Conservation (phyloP, 2,888 invertebrate genomes). For the Ormyrus rosae region DNA sequence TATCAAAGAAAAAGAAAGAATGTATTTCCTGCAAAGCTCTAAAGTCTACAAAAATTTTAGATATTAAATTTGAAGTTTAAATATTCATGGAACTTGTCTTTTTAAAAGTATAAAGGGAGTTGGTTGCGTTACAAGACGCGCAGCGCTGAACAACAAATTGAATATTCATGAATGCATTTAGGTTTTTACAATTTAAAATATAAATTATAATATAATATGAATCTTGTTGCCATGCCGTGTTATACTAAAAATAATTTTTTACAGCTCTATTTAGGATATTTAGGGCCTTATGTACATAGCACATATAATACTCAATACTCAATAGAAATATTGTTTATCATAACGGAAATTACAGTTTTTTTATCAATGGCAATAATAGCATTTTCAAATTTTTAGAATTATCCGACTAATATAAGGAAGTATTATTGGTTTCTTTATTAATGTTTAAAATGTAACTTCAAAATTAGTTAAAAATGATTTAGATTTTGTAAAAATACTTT, state of each 20-base stretch:
- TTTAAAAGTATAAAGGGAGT: neutral
- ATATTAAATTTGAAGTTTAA: too few relatives aligned
- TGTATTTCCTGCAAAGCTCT: too few relatives aligned
- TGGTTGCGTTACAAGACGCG: constrained; percentile 10
- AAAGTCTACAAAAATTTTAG: too few relatives aligned
- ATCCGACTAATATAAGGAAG: constrained; percentile 5
- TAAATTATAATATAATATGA: constrained; percentile 41
- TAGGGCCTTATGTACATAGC: constrained; percentile 60
- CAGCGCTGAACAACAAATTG: constrained; percentile 18
- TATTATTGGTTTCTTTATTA: constrained; percentile 6
- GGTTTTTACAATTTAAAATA: constrained; percentile 41
- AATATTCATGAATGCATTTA: constrained; percentile 27
- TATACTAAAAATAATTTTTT: constrained; percentile 52
- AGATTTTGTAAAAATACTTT: constrained; percentile 26
- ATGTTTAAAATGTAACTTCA: too few relatives aligned
- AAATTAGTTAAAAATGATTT: too few relatives aligned
- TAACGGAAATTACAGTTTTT: constrained; percentile 31
- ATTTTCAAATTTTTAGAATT: constrained; percentile 14
- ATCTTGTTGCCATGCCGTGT: constrained; percentile 65
- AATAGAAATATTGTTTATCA: constrained; percentile 52
- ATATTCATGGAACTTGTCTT: neutral
- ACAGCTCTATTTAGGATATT: constrained; percentile 44
- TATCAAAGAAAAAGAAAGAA: neutral
- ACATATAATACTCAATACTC: constrained; percentile 65
- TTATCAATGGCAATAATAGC: constrained; percentile 8